These are phyloP conservation scores for Ochropleura plecta DNA, from an alignment of 2,888 invertebrate species.

Conservation along the genomic window DNA sequence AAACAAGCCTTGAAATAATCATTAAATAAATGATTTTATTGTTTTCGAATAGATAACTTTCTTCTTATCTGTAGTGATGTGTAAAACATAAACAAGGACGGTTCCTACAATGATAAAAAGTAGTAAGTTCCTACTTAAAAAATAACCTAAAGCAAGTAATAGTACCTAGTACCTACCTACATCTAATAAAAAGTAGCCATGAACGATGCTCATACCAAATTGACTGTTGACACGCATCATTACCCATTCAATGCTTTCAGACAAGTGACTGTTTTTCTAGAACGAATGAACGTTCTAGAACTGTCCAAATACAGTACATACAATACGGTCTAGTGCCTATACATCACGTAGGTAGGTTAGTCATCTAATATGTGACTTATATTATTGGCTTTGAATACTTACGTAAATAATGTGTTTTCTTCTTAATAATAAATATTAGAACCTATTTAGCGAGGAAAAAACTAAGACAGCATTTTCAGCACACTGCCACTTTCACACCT, in stretches of 20 bases:
- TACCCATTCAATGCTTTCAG: constrained; percentile 35
- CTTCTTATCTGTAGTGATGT: background rate
- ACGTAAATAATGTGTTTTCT: background rate
- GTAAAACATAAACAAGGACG: background rate
- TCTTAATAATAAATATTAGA: background rate
- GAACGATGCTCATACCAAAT: constrained; percentile 40
- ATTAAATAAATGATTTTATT: background rate
- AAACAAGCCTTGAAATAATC: background rate
- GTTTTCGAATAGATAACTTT: background rate
- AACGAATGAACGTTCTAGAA: constrained; percentile 36
- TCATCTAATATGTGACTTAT: background rate
- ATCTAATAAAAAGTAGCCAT: constrained; percentile 39
- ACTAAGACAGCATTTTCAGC: constrained; percentile 5
- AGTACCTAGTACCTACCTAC: background rate
- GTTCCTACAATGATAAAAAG: background rate
- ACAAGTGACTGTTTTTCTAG: constrained; percentile 39
- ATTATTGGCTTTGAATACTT: background rate
- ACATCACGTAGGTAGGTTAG: too few species aligned
- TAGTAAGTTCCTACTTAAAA: constrained; percentile 6
- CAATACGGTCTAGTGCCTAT: too few species aligned
- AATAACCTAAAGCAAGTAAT: constrained; percentile 13
- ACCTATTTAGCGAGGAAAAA: background rate
- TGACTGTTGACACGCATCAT: constrained; percentile 47
- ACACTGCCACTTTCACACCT: too few species aligned
- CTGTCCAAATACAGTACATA: background rate